Evolutionary conservation across 2,113 vertebrate species (phyloP), one percentile per base, ranked within the genome.

Genomic region (Indri indri): DNA sequence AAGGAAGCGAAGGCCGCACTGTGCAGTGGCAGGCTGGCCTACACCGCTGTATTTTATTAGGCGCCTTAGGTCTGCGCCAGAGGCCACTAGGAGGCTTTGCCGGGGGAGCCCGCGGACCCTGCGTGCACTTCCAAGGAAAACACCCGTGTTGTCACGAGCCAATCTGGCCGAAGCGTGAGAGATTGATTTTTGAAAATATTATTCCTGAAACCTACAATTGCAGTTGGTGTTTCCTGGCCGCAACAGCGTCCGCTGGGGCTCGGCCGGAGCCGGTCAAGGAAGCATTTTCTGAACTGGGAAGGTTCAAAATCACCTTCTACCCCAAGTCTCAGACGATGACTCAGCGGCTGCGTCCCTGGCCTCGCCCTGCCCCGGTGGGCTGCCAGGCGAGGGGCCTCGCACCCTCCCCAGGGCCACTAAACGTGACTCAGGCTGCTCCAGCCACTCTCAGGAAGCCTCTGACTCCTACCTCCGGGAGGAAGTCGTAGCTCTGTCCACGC

Each of bases 161-260:
- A 47, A 93, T 95, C 85, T 3, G 17, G 85, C n/a, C 13, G 79
- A 71, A 27, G 63, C 32, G 23, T 65, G 95, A 73, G 77, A 84
- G 77, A 42, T 81, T 90, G 76, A 42, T 34, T 92, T 98, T 73
- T 57, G 65, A 91, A 97, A 97, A 94, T 77, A 90, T 32, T 93
- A 73, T 88, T 97, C 87, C 71, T 92, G 89, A 97, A 96, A 97
- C 45, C 22, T 45, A 82, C 59, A 2, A 74, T 91, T 79, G 77
- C 14, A 40, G 73, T 50, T 79, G 42, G 42, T n/a, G 0, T 27
- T 91, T 95, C 61, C 95, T 71, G 30, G 84, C 63, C 74, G 20
- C 25, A 54, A 8, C 66, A 3, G 22, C n/a, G 14, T 73, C 52
- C 1, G 3, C 70, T 2, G 6, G 14, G 45, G 50, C 37, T 66